A percentile compares a stretch with the other conserved stretches of the same genome.
These are phyloP conservation scores for Hypolimnas misippus DNA, from an alignment of 2,888 invertebrate species.

Conservation along the genomic window DNA sequence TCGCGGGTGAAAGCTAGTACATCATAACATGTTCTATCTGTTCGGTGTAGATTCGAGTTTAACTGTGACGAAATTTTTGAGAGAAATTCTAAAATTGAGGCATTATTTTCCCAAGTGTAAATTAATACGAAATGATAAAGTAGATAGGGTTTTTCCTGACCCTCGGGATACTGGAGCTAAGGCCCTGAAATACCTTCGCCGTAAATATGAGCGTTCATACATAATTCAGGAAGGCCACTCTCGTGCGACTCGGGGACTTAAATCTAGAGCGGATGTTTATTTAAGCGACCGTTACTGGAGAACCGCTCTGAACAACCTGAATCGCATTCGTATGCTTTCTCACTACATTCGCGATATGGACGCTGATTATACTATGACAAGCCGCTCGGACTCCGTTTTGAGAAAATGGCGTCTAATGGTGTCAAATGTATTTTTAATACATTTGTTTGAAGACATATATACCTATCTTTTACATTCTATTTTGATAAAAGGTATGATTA, in stretches of 20 bases:
- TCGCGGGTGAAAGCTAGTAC: too few relatives aligned
- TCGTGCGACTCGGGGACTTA: neutral
- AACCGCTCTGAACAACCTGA: neutral
- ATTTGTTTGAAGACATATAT: too few relatives aligned
- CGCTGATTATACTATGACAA: neutral
- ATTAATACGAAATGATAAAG: neutral
- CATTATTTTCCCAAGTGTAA: neutral
- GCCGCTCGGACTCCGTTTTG: too few relatives aligned
- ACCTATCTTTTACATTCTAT: too few relatives aligned
- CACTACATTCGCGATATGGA: neutral
- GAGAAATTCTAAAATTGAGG: too few relatives aligned
- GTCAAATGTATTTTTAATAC: too few relatives aligned
- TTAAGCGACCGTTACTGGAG: neutral
- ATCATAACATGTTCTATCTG: too few relatives aligned
- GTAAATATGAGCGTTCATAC: constrained; percentile 1
- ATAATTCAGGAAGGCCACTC: neutral
- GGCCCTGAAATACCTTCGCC: neutral
- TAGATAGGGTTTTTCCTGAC: neutral
- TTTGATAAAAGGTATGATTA: too few relatives aligned
- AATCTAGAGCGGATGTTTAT: neutral
- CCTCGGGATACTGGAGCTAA: neutral
- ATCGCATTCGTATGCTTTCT: neutral
- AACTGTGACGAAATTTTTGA: too few relatives aligned
- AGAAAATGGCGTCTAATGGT: too few relatives aligned
- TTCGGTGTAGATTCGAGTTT: too few relatives aligned